Evolutionary conservation across 2,888 invertebrate species (phyloP).

Genomic region (Himalopsyche kuldschensis): DNA sequence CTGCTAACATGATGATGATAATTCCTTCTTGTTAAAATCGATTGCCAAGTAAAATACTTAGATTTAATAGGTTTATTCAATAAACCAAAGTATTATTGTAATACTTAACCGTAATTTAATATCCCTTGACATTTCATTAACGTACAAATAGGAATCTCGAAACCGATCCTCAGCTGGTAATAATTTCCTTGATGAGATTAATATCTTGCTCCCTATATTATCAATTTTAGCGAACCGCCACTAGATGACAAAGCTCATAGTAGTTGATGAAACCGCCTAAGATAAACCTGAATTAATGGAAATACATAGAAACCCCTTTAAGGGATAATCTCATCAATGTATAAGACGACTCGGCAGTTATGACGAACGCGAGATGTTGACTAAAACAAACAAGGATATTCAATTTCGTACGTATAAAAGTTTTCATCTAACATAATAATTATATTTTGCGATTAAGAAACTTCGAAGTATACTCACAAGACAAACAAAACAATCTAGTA

Average conservation of each 20-base stretch:
- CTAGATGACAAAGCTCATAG: slow-evolving; percentile 17
- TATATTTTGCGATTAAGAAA: background rate
- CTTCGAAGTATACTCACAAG: background rate
- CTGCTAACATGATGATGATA: too few relatives aligned
- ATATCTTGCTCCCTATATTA: slow-evolving; percentile 12
- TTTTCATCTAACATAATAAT: background rate
- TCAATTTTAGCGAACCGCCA: slow-evolving; percentile 1
- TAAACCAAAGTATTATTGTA: too few relatives aligned
- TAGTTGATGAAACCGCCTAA: slow-evolving; percentile 24
- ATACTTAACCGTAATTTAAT: too few relatives aligned
- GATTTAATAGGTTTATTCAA: too few relatives aligned
- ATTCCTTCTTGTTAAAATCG: too few relatives aligned
- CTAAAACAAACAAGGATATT: background rate
- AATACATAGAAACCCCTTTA: slow-evolving; percentile 11
- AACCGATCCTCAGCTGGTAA: background rate
- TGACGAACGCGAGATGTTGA: slow-evolving; percentile 3
- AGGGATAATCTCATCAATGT: slow-evolving; percentile 29
- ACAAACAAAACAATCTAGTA: too few relatives aligned
- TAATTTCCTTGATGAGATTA: slow-evolving; percentile 1
- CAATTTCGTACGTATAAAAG: background rate
- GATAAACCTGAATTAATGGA: slow-evolving; percentile 28
- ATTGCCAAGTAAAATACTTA: too few relatives aligned
- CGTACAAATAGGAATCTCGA: too few relatives aligned
- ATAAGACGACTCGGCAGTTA: slow-evolving; percentile 17
- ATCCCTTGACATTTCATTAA: too few relatives aligned